phyloP scores from a whole-genome alignment of 2,797 vertebrate species.

The Sciurus vulgaris region DNA sequence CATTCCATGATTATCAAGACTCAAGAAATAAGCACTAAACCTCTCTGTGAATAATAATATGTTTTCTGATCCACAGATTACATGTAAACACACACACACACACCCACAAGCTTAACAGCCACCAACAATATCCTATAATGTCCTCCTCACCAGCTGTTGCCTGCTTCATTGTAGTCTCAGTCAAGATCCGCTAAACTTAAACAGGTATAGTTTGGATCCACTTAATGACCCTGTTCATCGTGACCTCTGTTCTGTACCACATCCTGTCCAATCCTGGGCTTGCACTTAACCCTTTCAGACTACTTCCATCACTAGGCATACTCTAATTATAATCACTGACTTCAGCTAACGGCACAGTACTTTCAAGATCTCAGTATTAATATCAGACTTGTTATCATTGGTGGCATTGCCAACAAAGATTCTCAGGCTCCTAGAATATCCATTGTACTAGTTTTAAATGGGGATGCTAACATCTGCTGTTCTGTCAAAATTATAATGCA shows the following conservation, averaged over 20 bases:
- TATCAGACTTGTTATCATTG: not conserved
- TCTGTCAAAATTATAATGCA: not conserved
- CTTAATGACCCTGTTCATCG: not conserved
- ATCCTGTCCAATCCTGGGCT: not conserved
- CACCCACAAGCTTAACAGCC: not conserved
- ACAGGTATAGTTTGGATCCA: not conserved
- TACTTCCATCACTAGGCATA: not conserved
- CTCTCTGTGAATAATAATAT: not conserved
- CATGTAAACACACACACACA: not conserved
- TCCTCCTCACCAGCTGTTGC: not conserved
- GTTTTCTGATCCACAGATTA: not conserved
- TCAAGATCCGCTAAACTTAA: not conserved
- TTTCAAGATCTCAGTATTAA: not conserved
- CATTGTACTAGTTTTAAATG: not conserved
- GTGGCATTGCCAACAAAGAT: not conserved
- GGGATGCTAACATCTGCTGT: not conserved
- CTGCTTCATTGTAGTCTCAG: not conserved
- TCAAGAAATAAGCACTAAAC: not conserved
- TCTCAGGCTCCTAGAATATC: not conserved
- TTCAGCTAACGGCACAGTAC: not conserved
- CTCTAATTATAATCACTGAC: not conserved
- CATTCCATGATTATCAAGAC: fast-evolving
- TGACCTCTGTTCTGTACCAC: not conserved
- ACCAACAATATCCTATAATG: not conserved
- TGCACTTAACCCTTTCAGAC: not conserved